Conservation (phyloP, 2,113 vertebrate species). For the Oreamnos americanus region DNA sequence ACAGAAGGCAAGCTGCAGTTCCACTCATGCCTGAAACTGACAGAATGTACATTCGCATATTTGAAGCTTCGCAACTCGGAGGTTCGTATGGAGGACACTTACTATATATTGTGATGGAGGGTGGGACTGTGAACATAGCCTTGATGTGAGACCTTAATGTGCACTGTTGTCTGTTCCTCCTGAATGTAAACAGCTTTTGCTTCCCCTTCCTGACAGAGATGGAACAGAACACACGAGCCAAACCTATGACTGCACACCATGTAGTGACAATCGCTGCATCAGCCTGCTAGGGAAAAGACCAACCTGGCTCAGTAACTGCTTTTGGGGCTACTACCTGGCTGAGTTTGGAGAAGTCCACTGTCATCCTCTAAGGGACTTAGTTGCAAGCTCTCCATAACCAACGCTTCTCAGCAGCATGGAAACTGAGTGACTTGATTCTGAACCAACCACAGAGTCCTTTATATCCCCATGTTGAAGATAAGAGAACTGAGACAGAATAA, state of each 20-base stretch:
- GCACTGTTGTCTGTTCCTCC: neutral
- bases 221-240: neutral
- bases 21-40: neutral
- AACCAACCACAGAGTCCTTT: neutral
- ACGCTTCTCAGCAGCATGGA: neutral
- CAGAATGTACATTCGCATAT: neutral
- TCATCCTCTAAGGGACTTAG: neutral
- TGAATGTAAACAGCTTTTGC: neutral
- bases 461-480: neutral
- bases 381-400: neutral
- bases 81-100: neutral
- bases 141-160: neutral
- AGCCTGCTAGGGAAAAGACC: neutral
- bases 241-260: no score
- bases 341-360: neutral
- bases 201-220: neutral
- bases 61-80: neutral
- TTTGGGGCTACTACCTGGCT: neutral
- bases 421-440: neutral
- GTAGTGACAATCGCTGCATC: neutral
- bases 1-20: neutral
- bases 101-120: neutral
- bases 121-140: neutral
- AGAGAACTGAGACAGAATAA: neutral
- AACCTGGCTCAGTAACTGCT: neutral